phyloP scores from a whole-genome alignment of 2,113 vertebrate genomes.

The Atherinomorus stipes region DNA sequence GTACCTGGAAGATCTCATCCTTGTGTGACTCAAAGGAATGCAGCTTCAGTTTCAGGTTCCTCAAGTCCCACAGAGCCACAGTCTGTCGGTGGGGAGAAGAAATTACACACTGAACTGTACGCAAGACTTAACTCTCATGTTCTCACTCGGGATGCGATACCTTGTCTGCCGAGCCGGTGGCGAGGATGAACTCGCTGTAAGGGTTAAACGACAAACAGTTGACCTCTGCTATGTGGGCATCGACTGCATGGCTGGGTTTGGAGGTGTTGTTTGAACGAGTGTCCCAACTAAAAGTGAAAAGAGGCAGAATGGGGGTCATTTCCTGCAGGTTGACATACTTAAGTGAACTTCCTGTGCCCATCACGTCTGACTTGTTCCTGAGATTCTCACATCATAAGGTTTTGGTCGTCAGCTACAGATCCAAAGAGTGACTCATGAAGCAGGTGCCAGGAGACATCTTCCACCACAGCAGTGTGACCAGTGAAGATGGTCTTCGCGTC shows the following conservation, averaged over 20 bases:
- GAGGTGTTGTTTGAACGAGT: conserved; percentile 91
- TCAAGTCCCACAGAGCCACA: conserved; percentile 93
- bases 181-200: conserved; percentile 95
- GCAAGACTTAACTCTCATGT: too few relatives aligned
- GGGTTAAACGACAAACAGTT: conserved; percentile 96
- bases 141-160: conserved; percentile 63
- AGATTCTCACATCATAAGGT: conserved; percentile 92
- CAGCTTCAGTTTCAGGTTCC: conserved; percentile 93
- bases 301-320: neutral
- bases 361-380: neutral
- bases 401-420: conserved; percentile 95
- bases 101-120: neutral
- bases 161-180: conserved; percentile 96
- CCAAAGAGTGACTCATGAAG: conserved; percentile 94
- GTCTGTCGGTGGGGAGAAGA: conserved; percentile 79
- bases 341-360: neutral
- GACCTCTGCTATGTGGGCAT: conserved; percentile 93
- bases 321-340: neutral
- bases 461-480: conserved; percentile 93
- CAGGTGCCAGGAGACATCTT: conserved; percentile 96
- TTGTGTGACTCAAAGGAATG: conserved; percentile 96
- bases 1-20: conserved; percentile 96
- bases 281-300: conserved; percentile 86
- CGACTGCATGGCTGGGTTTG: conserved; percentile 91
- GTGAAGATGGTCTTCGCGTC: conserved; percentile 96